Conservation (phyloP, 2,888 invertebrate genomes). For the Erebia aethiops region DNA sequence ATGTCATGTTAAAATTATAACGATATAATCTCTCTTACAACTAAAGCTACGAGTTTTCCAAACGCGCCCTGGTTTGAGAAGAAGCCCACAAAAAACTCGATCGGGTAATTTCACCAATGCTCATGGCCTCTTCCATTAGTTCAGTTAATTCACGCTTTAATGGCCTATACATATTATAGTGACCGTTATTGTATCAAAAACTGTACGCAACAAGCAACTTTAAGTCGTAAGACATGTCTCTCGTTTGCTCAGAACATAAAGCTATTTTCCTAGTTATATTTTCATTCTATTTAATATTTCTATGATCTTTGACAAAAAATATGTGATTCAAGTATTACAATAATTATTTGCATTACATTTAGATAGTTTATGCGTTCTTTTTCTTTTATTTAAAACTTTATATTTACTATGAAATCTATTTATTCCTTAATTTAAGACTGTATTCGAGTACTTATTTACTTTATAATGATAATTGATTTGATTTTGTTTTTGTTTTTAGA, state of each 20-base stretch:
- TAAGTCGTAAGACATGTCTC: no score
- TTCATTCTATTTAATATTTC: not conserved
- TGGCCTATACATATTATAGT: not conserved
- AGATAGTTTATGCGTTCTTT: not conserved
- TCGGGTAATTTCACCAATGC: no score
- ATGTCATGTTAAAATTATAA: no score
- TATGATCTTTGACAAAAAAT: constrained; percentile 4
- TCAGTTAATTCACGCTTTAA: not conserved
- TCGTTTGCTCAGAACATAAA: not conserved
- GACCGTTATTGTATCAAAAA: not conserved
- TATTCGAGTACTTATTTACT: not conserved
- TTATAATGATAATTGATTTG: not conserved
- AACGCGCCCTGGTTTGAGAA: no score
- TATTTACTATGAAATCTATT: not conserved
- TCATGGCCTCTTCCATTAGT: no score
- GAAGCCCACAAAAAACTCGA: no score
- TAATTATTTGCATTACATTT: not conserved
- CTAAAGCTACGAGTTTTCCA: no score
- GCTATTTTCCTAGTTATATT: not conserved
- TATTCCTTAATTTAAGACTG: not conserved
- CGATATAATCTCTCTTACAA: no score
- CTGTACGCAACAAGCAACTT: not conserved
- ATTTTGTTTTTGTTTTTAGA: not conserved
- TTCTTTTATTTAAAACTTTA: not conserved
- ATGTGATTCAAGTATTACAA: constrained; percentile 8